phyloP scores from a whole-genome alignment of 2,113 vertebrate species.

The Dolichallabes microphthalmus region DNA sequence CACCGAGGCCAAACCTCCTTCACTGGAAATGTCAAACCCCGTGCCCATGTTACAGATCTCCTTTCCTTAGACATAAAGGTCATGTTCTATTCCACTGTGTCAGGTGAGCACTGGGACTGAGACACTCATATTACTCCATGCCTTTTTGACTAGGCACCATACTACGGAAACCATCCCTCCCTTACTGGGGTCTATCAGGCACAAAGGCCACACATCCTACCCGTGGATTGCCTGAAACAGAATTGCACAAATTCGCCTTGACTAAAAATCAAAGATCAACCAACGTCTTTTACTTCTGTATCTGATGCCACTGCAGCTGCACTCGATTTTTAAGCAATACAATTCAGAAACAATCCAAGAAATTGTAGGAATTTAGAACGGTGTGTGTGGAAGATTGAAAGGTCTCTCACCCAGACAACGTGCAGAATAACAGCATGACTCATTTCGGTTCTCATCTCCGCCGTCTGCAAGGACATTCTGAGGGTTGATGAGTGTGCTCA shows the following conservation, averaged over 20 bases:
- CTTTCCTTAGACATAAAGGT: background rate
- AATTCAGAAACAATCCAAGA: background rate
- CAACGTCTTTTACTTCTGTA: background rate
- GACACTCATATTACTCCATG: background rate
- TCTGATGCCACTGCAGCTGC: background rate
- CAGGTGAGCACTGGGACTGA: background rate
- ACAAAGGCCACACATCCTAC: background rate
- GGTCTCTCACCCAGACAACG: background rate
- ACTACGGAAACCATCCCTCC: background rate
- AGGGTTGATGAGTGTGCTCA: slow-evolving; percentile 12
- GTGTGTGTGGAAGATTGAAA: background rate
- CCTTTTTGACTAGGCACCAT: background rate
- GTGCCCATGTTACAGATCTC: background rate
- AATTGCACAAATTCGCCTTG: background rate
- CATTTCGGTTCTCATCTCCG: background rate
- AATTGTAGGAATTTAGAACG: background rate
- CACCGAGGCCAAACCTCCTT: background rate
- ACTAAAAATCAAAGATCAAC: background rate
- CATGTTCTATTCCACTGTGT: background rate
- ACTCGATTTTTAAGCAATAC: background rate
- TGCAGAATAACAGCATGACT: slow-evolving; percentile 17
- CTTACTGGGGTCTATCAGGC: background rate
- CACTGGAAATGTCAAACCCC: background rate
- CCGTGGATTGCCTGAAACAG: background rate
- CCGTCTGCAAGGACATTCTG: slow-evolving; percentile 1